Conservation (phyloP, 2,888 invertebrate genomes). For the Drosophila siamana region DNA sequence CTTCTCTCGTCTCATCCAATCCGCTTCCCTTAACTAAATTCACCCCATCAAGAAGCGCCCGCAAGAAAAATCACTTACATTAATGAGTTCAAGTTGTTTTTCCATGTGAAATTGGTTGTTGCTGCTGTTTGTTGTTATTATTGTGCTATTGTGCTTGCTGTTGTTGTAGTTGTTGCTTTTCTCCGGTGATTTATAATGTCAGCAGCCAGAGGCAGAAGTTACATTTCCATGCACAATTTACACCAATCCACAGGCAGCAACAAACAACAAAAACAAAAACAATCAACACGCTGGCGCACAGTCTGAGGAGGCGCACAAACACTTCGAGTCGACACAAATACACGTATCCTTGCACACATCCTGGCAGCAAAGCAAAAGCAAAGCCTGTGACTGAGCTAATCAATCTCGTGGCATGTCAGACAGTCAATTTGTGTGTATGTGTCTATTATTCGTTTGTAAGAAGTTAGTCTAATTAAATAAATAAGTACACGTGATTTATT, state of each 20-base stretch:
- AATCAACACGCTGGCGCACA: constrained; percentile 39
- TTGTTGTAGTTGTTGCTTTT: constrained; percentile 40
- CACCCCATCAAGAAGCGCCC: constrained; percentile 52
- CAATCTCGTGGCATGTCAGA: constrained; percentile 80
- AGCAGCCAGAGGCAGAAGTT: constrained; percentile 80
- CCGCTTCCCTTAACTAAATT: neutral
- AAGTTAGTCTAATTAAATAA: constrained; percentile 81
- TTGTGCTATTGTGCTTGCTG: neutral
- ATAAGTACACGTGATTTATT: constrained; percentile 81
- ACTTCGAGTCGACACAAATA: constrained; percentile 9
- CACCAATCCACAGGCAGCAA: constrained; percentile 68
- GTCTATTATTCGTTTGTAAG: constrained; percentile 79
- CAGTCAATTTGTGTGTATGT: constrained; percentile 78
- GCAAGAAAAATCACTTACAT: constrained; percentile 80
- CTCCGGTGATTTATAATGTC: constrained; percentile 79
- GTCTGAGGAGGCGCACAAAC: neutral
- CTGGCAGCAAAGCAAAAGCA: constrained; percentile 60
- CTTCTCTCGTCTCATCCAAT: neutral
- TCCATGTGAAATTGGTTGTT: constrained; percentile 62
- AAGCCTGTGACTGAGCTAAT: constrained; percentile 74
- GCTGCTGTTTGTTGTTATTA: constrained; percentile 20
- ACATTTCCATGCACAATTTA: constrained; percentile 81
- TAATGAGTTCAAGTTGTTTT: constrained; percentile 80
- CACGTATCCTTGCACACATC: constrained; percentile 8
- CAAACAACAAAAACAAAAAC: constrained; percentile 39